Base-by-base conservation (phyloP, 2,888 invertebrate species). In the Tachina lurida region DNA sequence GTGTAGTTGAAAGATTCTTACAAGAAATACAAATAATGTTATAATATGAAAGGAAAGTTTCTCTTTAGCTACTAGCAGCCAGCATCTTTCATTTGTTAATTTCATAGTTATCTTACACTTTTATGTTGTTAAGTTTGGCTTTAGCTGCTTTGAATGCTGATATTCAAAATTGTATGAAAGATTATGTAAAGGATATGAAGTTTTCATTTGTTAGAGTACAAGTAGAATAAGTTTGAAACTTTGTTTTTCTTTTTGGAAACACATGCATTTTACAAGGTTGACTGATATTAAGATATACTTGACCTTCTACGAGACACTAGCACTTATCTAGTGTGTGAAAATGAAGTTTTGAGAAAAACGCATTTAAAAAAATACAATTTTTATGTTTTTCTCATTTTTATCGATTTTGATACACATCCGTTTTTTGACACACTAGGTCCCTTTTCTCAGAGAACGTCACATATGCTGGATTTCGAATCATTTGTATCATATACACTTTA, bases 1-100 rank as follows among this genome's bases (percentile, higher is more conserved):
- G 47, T 68, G 67, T 39, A 39, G 31, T 68, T 49, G 17, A 68
- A 39, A 52, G 12, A 39, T 68, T 39, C 47, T 68, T 31, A 17
- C 67, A 68, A 52, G 15, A n/a, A 15, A 31, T 49, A 49, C 22
- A 47, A 67, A 31, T 22, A 58, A 67, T 3, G 7, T 43, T 10
- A 58, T 9, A 58, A 60, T 1, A 15, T 4, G 8, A 47, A 60
- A 47, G 39, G 7, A 17, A 45, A 4, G 15, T 13, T 10, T 47
- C n/a, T 3, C 5, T 60, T 15, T 17, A 39, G 47, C 17, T 39
- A 45, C 60, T 39, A 73, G 71, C 71, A 73, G 31, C 7, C 31
- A 31, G 31, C 7, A 31, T 31, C 5, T 31, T 31, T 47, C 47
- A n/a, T 47, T 31, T 47, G 47, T 31, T n/a, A 2, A 22, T 19